Conservation (phyloP, 2,113 vertebrate species). For the Catharus fuscescens region DNA sequence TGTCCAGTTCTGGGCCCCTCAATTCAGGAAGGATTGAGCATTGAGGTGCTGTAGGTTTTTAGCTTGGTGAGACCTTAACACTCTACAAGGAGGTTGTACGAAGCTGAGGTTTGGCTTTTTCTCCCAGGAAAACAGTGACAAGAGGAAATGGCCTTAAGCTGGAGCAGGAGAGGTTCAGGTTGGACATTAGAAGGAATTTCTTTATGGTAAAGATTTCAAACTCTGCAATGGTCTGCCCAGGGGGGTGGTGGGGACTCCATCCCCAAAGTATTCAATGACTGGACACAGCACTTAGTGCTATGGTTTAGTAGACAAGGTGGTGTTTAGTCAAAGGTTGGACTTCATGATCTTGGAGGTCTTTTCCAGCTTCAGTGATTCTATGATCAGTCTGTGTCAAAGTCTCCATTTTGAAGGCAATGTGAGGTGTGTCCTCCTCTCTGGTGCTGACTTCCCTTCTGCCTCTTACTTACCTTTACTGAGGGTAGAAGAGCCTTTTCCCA, state of each 20-base stretch:
- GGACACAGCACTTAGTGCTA: neutral
- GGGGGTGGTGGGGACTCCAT: neutral
- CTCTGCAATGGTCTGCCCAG: neutral
- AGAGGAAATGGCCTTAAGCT: neutral
- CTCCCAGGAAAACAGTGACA: neutral
- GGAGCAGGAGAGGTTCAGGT: neutral
- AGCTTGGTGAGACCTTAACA: neutral
- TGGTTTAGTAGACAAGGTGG: neutral
- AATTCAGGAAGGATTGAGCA: neutral
- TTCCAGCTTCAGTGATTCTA: neutral
- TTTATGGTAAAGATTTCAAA: neutral
- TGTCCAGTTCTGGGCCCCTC: neutral
- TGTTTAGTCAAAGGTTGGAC: neutral
- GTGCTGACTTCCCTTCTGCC: neutral
- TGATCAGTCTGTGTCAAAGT: neutral
- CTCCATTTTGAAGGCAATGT: neutral
- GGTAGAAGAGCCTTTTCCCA: neutral
- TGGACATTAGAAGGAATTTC: neutral
- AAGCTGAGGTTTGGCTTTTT: neutral
- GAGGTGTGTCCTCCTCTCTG: rapidly evolving
- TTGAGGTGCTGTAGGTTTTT: neutral
- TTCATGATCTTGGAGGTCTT: neutral
- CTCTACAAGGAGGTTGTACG: neutral
- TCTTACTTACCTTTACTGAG: neutral
- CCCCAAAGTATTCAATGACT: neutral